Conservation (phyloP, 2,888 invertebrate genomes). For the Heliothis peltigera region DNA sequence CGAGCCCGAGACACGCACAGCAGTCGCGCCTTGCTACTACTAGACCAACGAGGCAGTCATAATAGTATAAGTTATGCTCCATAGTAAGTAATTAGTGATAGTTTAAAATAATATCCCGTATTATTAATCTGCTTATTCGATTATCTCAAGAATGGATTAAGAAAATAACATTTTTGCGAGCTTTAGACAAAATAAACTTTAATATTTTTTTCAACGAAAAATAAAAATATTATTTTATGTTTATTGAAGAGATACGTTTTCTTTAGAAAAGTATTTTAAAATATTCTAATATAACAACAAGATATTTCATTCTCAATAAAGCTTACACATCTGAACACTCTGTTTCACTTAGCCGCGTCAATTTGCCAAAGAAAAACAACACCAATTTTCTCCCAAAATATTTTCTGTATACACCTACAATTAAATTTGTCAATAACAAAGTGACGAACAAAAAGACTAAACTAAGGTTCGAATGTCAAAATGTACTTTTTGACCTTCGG, state of each 20-base stretch:
- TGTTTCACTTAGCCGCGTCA: neutral
- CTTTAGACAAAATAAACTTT: too few relatives aligned
- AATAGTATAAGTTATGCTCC: too few relatives aligned
- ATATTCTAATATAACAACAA: too few relatives aligned
- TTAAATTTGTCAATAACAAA: neutral
- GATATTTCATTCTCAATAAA: neutral
- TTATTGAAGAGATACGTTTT: neutral
- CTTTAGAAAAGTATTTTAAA: neutral
- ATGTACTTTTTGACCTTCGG: slow-evolving; percentile 26
- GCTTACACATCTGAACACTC: neutral
- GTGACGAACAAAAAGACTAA: neutral
- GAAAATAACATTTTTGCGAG: too few relatives aligned
- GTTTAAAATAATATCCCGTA: too few relatives aligned
- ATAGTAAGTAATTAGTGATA: too few relatives aligned
- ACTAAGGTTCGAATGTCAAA: slow-evolving; percentile 36
- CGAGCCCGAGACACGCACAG: too few relatives aligned
- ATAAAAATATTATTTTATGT: neutral
- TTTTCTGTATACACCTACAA: neutral
- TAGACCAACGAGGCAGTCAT: too few relatives aligned
- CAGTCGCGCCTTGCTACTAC: too few relatives aligned
- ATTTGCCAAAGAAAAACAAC: slow-evolving; percentile 4
- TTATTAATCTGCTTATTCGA: too few relatives aligned
- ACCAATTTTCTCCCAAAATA: slow-evolving; percentile 9
- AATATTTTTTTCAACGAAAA: neutral
- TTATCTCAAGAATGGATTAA: too few relatives aligned